Percentiles rank a stretch among this genome's conserved stretches.
phyloP scores from a whole-genome alignment of 2,113 vertebrate genomes.

The Pipra filicauda region DNA sequence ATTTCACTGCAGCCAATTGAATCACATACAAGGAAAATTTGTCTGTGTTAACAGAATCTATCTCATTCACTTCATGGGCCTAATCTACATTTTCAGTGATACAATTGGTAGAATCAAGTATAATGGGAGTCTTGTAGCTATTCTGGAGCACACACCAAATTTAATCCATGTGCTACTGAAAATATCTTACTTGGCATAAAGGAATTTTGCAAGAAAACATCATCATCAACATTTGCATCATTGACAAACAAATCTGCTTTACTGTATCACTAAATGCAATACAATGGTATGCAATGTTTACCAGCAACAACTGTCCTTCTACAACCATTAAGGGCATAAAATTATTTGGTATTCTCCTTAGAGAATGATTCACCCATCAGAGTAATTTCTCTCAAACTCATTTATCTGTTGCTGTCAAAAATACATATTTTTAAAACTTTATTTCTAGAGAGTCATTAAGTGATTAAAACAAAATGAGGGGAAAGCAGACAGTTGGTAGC shows the following conservation, averaged over 20 bases:
- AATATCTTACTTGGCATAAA: background rate
- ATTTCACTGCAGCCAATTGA: background rate
- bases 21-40: background rate
- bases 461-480: constrained; percentile 42
- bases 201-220: background rate
- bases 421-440: background rate
- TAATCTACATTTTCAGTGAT: background rate
- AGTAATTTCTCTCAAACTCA: background rate
- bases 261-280: background rate
- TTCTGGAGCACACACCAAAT: background rate
- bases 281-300: background rate
- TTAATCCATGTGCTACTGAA: background rate
- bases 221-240: background rate
- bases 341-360: background rate
- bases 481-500: constrained; percentile 39
- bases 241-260: background rate
- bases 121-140: background rate
- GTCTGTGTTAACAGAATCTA: background rate
- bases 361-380: background rate
- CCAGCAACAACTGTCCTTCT: background rate
- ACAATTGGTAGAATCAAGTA: background rate
- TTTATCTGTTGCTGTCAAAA: constrained; percentile 37
- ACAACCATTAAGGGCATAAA: background rate
- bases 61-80: background rate
- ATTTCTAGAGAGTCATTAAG: constrained; percentile 30